Evolutionary conservation across 2,113 vertebrate species (phyloP).

Genomic region (Calypte anna): DNA sequence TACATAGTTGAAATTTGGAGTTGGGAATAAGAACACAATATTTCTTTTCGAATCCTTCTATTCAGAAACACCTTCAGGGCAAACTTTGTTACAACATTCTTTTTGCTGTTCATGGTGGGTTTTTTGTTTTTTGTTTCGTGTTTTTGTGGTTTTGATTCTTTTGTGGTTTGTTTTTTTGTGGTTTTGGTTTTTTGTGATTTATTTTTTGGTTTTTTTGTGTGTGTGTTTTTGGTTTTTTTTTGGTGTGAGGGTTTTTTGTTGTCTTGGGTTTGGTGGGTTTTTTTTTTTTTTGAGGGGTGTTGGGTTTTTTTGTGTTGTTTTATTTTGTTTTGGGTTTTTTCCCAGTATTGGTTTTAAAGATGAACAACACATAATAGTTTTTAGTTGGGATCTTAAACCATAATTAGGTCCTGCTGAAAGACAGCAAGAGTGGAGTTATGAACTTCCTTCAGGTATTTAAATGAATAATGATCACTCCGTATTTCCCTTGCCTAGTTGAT

Average conservation of each 20-base stretch:
- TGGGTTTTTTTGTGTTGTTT: background rate
- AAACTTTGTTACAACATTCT: background rate
- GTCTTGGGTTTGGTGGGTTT: no score
- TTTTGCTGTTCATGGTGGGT: background rate
- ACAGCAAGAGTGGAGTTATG: background rate
- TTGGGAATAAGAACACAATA: background rate
- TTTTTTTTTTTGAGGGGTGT: no score
- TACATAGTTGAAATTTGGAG: background rate
- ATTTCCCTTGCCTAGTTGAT: slow-evolving; percentile 39
- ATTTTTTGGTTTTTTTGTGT: no score
- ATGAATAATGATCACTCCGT: background rate
- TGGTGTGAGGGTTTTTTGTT: background rate
- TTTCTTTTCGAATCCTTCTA: background rate
- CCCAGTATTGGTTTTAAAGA: background rate
- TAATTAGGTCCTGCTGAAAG: background rate
- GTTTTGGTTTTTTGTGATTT: no score
- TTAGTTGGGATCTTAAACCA: background rate
- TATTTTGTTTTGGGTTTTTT: background rate
- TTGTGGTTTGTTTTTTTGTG: no score
- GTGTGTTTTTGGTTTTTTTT: no score
- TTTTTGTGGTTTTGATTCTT: no score
- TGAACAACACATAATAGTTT: background rate
- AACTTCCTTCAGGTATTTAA: slow-evolving; percentile 7
- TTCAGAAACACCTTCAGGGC: background rate
- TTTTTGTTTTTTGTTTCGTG: background rate